phyloP scores from a whole-genome alignment of 2,888 invertebrate genomes.

The Tetragonisca angustula region DNA sequence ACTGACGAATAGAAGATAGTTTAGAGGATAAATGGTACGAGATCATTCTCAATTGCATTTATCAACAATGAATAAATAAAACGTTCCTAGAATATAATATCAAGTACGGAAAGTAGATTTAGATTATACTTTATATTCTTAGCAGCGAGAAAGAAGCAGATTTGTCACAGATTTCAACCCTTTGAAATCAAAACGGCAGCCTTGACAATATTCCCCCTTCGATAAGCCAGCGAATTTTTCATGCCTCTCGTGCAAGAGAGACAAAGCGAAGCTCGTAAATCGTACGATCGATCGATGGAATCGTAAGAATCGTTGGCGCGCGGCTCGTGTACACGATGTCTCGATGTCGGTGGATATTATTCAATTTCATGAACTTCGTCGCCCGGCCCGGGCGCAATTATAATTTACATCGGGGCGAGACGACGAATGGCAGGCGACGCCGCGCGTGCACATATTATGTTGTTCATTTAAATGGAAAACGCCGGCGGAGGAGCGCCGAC shows the following conservation, averaged over 20 bases:
- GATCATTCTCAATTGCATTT: too few species aligned
- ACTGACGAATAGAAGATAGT: too few species aligned
- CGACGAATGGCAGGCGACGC: constrained; percentile 42
- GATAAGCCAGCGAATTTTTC: not conserved
- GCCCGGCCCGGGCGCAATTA: constrained; percentile 39
- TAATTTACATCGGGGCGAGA: constrained; percentile 50
- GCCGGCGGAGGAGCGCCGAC: not conserved
- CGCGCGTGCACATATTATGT: constrained; percentile 27
- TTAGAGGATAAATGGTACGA: too few species aligned
- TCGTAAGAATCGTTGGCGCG: constrained; percentile 32
- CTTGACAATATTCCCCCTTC: too few species aligned
- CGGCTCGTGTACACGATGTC: constrained; percentile 11
- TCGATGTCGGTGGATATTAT: constrained; percentile 51
- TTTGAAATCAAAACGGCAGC: too few species aligned
- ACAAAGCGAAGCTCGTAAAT: constrained; percentile 43
- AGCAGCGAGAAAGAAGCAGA: too few species aligned
- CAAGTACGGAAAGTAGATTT: too few species aligned
- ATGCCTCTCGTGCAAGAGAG: not conserved
- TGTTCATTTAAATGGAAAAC: constrained; percentile 36
- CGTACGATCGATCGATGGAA: constrained; percentile 18
- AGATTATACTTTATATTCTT: too few species aligned
- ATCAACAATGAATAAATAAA: too few species aligned
- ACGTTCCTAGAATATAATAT: too few species aligned
- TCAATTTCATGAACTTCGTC: constrained; percentile 56
- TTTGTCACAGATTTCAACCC: too few species aligned